Conservation (phyloP, 2,113 vertebrate genomes). For the Callorhinus ursinus region DNA sequence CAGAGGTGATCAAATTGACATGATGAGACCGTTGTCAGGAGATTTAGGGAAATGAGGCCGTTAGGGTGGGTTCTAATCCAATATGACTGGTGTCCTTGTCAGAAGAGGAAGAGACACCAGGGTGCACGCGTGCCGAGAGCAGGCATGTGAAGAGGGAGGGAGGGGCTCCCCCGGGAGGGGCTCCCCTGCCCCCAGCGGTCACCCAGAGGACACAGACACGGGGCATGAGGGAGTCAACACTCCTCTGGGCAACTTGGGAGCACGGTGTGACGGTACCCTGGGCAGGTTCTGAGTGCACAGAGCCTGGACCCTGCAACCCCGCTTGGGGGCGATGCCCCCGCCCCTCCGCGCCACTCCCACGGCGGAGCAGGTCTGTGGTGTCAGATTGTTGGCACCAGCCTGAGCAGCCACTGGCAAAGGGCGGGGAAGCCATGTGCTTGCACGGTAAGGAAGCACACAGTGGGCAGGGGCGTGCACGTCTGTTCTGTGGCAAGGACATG, state of each 20-base stretch:
- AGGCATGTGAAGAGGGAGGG: not conserved
- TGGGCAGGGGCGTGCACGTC: accelerated
- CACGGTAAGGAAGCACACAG: accelerated
- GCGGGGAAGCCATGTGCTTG: accelerated
- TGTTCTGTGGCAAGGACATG: not conserved
- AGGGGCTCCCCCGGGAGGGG: too few relatives aligned
- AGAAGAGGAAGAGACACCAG: too few relatives aligned
- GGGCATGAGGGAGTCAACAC: accelerated
- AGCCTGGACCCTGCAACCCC: not conserved
- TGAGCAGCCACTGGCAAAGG: accelerated
- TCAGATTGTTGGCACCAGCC: not conserved
- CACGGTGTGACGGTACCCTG: accelerated
- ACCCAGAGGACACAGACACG: too few relatives aligned
- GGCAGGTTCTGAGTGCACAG: not conserved
- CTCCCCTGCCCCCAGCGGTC: too few relatives aligned
- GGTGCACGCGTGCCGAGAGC: not conserved
- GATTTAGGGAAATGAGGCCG: not conserved
- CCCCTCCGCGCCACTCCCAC: accelerated
- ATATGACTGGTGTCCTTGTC: not conserved
- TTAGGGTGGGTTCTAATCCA: not conserved
- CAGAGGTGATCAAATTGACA: not conserved
- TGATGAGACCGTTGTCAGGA: not conserved
- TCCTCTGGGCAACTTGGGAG: not conserved
- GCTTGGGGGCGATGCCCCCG: too few relatives aligned
- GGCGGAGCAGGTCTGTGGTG: accelerated